Percentiles rank a stretch among this genome's conserved stretches.
Evolutionary conservation across 2,113 vertebrate genomes (phyloP).

Genomic region (Atherinomorus stipes): DNA sequence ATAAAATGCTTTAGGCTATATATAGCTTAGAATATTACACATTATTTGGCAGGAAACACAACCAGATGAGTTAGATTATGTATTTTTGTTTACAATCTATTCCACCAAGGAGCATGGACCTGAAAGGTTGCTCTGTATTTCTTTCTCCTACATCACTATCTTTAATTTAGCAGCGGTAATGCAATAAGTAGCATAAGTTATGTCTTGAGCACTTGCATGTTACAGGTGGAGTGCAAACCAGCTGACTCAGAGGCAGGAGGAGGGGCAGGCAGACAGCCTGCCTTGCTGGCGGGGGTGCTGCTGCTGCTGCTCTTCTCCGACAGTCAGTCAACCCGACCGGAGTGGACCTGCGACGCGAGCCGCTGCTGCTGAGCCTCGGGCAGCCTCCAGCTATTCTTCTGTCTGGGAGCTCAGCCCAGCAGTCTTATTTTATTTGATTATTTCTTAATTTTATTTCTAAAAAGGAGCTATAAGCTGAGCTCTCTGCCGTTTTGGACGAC

Average conservation of each 20-base stretch:
- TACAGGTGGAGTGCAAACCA: conserved; percentile 57
- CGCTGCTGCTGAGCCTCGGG: conserved; percentile 32
- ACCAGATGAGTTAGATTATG: background rate
- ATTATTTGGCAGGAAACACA: background rate
- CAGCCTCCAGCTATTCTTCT: conserved; percentile 37
- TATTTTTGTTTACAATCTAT: background rate
- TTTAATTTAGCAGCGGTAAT: background rate
- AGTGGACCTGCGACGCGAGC: conserved; percentile 30
- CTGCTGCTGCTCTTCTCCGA: conserved; percentile 23
- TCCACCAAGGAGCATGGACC: background rate
- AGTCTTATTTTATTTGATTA: background rate
- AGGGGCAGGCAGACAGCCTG: conserved; percentile 33
- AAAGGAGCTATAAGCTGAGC: background rate
- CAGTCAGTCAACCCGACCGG: conserved; percentile 38
- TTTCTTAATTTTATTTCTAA: background rate
- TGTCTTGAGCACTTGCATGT: background rate
- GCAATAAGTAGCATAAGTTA: background rate
- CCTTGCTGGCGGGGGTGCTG: conserved; percentile 23
- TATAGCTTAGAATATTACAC: background rate
- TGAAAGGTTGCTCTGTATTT: background rate
- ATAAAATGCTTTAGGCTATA: too few relatives aligned
- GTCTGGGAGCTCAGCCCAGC: conserved; percentile 24
- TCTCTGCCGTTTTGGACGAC: background rate
- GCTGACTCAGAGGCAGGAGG: conserved; percentile 48
- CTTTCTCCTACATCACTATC: background rate